These are phyloP conservation scores for Danio choprae DNA, from an alignment of 2,797 vertebrate species.

Conservation along the genomic window DNA sequence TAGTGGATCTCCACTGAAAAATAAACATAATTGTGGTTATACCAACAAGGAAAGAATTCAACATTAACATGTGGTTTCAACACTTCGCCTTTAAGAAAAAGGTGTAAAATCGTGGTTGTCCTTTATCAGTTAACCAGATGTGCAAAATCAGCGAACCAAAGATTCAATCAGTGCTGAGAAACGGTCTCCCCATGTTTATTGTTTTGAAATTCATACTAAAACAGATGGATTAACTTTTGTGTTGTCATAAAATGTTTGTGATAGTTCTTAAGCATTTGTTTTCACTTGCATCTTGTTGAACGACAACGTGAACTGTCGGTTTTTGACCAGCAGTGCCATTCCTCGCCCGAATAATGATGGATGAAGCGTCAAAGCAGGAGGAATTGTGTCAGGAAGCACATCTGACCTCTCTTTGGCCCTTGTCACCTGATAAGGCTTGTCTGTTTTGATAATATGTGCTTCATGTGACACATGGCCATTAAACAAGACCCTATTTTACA, in stretches of 20 bases:
- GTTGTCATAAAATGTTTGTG: not conserved
- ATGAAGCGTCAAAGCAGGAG: conserved; percentile 48
- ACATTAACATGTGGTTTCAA: not conserved
- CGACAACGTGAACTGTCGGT: conserved; percentile 4
- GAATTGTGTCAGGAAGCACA: conserved; percentile 67
- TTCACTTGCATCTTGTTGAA: conserved; percentile 16
- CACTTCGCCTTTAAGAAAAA: not conserved
- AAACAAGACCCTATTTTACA: conserved; percentile 46
- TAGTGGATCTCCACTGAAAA: not conserved
- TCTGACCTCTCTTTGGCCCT: conserved; percentile 77
- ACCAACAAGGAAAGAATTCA: not conserved
- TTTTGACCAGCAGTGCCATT: conserved; percentile 22
- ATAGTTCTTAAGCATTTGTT: not conserved
- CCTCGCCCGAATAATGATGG: conserved; percentile 52
- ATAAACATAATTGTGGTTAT: not conserved
- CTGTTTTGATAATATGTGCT: conserved; percentile 82
- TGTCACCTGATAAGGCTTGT: conserved; percentile 82
- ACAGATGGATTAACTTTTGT: not conserved
- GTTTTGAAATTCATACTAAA: not conserved
- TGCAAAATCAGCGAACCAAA: conserved; percentile 4
- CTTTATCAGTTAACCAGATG: conserved; percentile 33
- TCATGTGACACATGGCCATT: conserved; percentile 77
- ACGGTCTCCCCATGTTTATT: not conserved
- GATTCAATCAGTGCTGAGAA: not conserved
- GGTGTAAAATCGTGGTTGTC: conserved; percentile 21